These are phyloP conservation scores for Pseudomyrmex cubaensis DNA, from an alignment of 1,140 invertebrate species.

Conservation along the genomic window DNA sequence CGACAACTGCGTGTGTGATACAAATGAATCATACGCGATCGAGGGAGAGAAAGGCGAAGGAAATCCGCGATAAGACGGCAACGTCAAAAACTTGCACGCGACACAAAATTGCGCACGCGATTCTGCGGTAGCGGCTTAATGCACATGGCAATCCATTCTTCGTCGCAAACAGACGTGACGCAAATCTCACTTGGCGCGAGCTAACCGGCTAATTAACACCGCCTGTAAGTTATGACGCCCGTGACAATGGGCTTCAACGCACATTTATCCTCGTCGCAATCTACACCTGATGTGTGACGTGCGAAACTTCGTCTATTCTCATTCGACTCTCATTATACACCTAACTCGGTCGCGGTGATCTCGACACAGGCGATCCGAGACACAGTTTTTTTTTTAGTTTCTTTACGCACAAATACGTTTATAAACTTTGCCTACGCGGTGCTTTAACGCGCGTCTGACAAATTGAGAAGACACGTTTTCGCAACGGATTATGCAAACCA, in stretches of 20 bases:
- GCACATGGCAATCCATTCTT: conserved; percentile 42
- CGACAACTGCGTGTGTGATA: too few relatives aligned
- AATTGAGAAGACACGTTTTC: background rate
- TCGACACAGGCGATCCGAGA: background rate
- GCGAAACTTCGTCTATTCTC: conserved; percentile 14
- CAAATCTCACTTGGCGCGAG: conserved; percentile 43
- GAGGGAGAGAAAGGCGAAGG: too few relatives aligned
- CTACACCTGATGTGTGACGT: conserved; percentile 22
- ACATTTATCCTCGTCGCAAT: conserved; percentile 35
- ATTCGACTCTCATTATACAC: conserved; percentile 2
- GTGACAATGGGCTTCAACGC: conserved; percentile 65
- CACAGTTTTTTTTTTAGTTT: too few relatives aligned
- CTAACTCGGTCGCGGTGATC: background rate
- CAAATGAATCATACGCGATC: background rate
- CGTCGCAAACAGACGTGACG: conserved; percentile 47
- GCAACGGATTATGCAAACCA: background rate
- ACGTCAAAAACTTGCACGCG: background rate
- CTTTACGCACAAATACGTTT: conserved; percentile 4
- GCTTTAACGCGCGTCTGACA: conserved; percentile 1
- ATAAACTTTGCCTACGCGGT: background rate
- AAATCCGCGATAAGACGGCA: background rate
- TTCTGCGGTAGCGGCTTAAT: background rate
- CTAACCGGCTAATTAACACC: conserved; percentile 63
- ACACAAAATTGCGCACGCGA: conserved; percentile 4
- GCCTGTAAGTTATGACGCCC: conserved; percentile 46